Evolutionary conservation across 2,888 invertebrate genomes (phyloP), one percentile per base, ranked within the genome.

Genomic region (Synergus itoensis): DNA sequence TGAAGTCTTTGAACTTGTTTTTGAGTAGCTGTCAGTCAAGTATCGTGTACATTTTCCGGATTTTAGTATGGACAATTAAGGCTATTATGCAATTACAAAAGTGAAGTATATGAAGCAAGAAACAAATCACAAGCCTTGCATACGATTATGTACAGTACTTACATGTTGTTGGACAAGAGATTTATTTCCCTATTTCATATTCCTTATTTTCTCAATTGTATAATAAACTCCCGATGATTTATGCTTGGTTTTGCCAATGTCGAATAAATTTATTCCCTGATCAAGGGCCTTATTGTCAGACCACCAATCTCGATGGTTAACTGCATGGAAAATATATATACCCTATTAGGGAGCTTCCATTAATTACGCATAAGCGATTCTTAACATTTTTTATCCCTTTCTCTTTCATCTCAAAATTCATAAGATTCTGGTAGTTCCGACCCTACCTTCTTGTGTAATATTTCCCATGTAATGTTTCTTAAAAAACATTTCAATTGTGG

Each of bases 161-260:
- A 53, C 4, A 60, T 28, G 36, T 53, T 73, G 73, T 73, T 73
- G 36, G 48, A 16, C 53, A 28, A 16, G 48, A 73, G 73, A 73
- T 73, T 73, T 73, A 73, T 73, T 73, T 53, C 53, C 73, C 28
- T 73, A 28, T 73, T 73, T 73, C 53, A 36, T 48, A 73, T 73
- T 73, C 73, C 40, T 73, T 73, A 48, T 73, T 73, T 73, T 73
- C 53, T 73, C 53, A 73, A 73, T 73, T 73, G 36, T 36, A 73
- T 73, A 73, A 73, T 73, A 73, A 36, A 73, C 73, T 73, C 73
- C 36, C n/a, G 53, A 53, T 73, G 73, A 73, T 73, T 73, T 73
- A 73, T 53, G 53, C 36, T n/a, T 11, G 73, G 73, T 53, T 73
- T 73, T 73, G 48, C 36, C 53, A 73, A 53, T 73, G 73, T 53